Percentiles rank a stretch among this genome's conserved stretches.
These are phyloP conservation scores for Zaprionus bogoriensis DNA, from an alignment of 2,888 invertebrate genomes.

Conservation along the genomic window DNA sequence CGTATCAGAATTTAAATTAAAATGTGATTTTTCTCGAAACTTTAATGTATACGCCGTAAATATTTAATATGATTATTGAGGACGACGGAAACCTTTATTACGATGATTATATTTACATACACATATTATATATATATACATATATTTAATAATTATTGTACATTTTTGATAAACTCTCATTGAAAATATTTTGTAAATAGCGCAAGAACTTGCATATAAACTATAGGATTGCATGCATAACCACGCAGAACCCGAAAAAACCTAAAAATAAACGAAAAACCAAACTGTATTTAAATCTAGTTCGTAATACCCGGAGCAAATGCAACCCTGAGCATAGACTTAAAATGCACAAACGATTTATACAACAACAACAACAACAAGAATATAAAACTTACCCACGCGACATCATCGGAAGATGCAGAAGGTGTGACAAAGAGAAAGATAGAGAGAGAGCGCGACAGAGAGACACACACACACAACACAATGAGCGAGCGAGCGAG, in stretches of 20 bases:
- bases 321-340: slow-evolving; percentile 79
- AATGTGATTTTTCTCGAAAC: slow-evolving; percentile 80
- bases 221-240: slow-evolving; percentile 38
- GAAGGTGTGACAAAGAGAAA: slow-evolving; percentile 13
- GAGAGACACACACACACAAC: neutral
- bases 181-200: slow-evolving; percentile 72
- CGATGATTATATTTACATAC: slow-evolving; percentile 70
- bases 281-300: slow-evolving; percentile 64
- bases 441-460: slow-evolving; percentile 3
- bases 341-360: slow-evolving; percentile 71
- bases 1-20: slow-evolving; percentile 77
- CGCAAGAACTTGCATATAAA: slow-evolving; percentile 40
- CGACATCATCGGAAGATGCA: slow-evolving; percentile 56
- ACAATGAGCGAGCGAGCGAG: too few relatives aligned
- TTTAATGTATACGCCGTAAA: slow-evolving; percentile 79
- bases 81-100: slow-evolving; percentile 65
- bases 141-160: slow-evolving; percentile 75
- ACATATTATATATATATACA: slow-evolving; percentile 42
- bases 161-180: slow-evolving; percentile 73
- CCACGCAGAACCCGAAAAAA: slow-evolving; percentile 10
- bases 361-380: too few relatives aligned
- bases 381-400: slow-evolving; percentile 73
- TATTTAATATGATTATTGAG: slow-evolving; percentile 77
- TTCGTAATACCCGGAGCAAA: slow-evolving; percentile 54
- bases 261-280: slow-evolving; percentile 14